Evolutionary conservation across 2,113 vertebrate species (phyloP).

Genomic region (Amphilophus citrinellus): DNA sequence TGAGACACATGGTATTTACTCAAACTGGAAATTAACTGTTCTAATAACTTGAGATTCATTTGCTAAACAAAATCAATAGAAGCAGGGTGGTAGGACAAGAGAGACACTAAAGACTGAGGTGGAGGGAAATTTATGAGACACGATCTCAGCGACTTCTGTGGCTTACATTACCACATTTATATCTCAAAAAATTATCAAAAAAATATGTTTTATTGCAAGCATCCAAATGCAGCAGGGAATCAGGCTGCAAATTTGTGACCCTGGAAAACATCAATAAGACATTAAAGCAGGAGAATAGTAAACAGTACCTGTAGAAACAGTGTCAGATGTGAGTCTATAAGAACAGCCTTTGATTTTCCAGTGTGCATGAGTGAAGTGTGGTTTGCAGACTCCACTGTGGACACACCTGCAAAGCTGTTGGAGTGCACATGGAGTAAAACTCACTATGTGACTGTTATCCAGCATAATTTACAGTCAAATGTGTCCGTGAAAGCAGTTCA

Average conservation of each 20-base stretch:
- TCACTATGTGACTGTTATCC: conserved; percentile 30
- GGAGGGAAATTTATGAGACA: not conserved
- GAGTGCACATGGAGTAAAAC: not conserved
- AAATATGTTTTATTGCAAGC: not conserved
- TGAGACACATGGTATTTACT: too few relatives aligned
- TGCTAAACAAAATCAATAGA: too few relatives aligned
- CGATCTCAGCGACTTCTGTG: not conserved
- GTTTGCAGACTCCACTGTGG: conserved; percentile 12
- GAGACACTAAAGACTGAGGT: too few relatives aligned
- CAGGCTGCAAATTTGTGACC: not conserved
- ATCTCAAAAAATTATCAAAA: not conserved
- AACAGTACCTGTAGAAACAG: not conserved
- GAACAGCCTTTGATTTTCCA: not conserved
- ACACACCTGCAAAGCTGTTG: conserved; percentile 12
- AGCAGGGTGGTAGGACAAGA: not conserved
- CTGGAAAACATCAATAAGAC: conserved; percentile 18
- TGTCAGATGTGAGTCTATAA: not conserved
- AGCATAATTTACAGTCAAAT: conserved; percentile 24
- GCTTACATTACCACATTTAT: not conserved
- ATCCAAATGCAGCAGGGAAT: conserved; percentile 8
- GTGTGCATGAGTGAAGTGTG: not conserved
- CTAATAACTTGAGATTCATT: too few relatives aligned
- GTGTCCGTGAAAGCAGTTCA: conserved; percentile 17
- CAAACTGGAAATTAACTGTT: too few relatives aligned
- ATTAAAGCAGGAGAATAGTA: conserved; percentile 6